These are phyloP conservation scores for Scophthalmus maximus DNA, from an alignment of 2,113 vertebrate species.

Conservation along the genomic window DNA sequence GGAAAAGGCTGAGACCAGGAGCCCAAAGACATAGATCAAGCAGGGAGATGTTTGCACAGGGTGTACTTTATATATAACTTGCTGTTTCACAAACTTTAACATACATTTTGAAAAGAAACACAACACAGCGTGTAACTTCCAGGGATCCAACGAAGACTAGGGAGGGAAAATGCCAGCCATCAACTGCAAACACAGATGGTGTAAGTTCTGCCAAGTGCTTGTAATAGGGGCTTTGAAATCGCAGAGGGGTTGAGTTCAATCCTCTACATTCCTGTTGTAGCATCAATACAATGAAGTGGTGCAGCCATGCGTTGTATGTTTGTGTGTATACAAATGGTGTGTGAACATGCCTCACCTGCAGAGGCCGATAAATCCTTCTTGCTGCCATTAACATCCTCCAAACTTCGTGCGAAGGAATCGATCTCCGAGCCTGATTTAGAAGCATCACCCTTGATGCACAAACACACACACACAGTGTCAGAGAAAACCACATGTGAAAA, in stretches of 20 bases:
- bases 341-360: conserved; percentile 85
- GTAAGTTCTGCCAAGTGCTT: conserved; percentile 15
- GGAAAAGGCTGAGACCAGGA: neutral
- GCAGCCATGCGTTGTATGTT: neutral
- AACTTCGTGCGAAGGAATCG: conserved; percentile 86
- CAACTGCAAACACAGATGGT: conserved; percentile 44
- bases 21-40: neutral
- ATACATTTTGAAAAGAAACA: conserved; percentile 12
- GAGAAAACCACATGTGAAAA: conserved; percentile 9
- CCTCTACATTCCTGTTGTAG: neutral
- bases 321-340: neutral
- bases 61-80: neutral
- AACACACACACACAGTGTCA: conserved; percentile 40
- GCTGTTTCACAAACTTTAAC: conserved; percentile 4
- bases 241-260: conserved; percentile 5
- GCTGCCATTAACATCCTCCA: conserved; percentile 89
- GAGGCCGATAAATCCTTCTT: conserved; percentile 89
- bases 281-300: neutral
- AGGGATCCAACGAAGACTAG: conserved; percentile 17
- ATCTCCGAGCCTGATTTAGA: conserved; percentile 92
- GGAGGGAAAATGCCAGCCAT: conserved; percentile 6
- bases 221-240: conserved; percentile 15
- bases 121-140: conserved; percentile 14
- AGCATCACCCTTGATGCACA: conserved; percentile 87
- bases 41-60: neutral